A percentile compares a stretch with the other conserved stretches of the same genome.
Evolutionary conservation across 2,888 invertebrate genomes (phyloP).

Genomic region (Thymelicus sylvestris): DNA sequence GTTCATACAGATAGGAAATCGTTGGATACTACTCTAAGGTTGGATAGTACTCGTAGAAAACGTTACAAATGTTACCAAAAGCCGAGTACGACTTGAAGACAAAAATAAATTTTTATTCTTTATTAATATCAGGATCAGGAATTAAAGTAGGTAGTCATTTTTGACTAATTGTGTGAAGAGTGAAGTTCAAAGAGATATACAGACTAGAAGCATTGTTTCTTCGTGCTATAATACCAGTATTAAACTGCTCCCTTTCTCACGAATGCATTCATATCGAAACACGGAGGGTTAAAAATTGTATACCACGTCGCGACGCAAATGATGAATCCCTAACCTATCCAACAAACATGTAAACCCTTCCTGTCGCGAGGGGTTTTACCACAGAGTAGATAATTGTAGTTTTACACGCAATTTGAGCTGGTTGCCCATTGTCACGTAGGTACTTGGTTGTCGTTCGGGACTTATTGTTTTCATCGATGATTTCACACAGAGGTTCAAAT

Average conservation of each 20-base stretch:
- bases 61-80: too few species aligned
- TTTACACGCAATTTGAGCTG: not conserved
- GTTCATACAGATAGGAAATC: too few species aligned
- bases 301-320: constrained; percentile 2
- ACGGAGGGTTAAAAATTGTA: not conserved
- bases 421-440: not conserved
- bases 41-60: too few species aligned
- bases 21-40: too few species aligned
- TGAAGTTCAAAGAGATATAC: too few species aligned
- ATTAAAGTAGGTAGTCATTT: too few species aligned
- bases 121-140: too few species aligned
- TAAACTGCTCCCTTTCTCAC: not conserved
- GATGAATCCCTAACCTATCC: constrained; percentile 23
- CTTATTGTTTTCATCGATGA: not conserved
- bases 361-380: constrained; percentile 1
- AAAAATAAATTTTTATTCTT: too few species aligned
- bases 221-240: too few species aligned
- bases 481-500: not conserved
- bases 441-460: not conserved
- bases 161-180: too few species aligned
- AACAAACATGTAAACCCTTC: constrained; percentile 20
- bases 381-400: constrained; percentile 4
- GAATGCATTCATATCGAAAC: not conserved
- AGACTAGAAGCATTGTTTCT: too few species aligned
- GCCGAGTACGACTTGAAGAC: too few species aligned